These are phyloP conservation scores for Clupea harengus DNA, from an alignment of 2,113 vertebrate genomes.

Conservation along the genomic window DNA sequence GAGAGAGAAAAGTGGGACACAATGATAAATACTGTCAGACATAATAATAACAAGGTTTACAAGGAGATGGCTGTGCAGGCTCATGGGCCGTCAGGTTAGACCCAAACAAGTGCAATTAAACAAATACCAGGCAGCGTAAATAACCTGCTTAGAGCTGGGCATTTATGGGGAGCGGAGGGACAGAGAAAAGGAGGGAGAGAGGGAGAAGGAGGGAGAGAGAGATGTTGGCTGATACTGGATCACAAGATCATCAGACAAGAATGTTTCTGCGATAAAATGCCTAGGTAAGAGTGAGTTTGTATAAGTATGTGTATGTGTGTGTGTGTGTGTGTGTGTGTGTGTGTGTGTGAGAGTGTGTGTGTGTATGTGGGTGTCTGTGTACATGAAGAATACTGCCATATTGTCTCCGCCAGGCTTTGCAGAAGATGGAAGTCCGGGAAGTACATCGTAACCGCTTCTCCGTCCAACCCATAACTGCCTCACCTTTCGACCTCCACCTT, in stretches of 20 bases:
- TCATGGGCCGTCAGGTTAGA: constrained; percentile 19
- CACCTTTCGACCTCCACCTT: background rate
- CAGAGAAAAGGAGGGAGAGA: background rate
- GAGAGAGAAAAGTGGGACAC: constrained; percentile 16
- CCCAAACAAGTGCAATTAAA: constrained; percentile 32
- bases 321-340: too few species aligned
- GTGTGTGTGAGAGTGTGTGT: too few species aligned
- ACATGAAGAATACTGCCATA: background rate
- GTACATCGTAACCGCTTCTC: background rate
- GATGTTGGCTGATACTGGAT: background rate
- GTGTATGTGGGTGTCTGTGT: too few species aligned
- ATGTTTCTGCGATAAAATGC: background rate
- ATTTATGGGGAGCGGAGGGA: background rate
- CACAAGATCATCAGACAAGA: background rate
- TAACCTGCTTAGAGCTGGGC: background rate
- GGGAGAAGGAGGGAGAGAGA: background rate
- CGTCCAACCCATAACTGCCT: too few species aligned
- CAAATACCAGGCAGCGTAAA: constrained; percentile 29
- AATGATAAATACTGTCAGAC: constrained; percentile 49
- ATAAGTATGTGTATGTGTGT: background rate
- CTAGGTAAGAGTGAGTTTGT: background rate
- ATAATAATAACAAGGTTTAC: constrained; percentile 48
- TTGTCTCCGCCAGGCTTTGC: background rate
- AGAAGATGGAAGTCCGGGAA: background rate
- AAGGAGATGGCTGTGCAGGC: constrained; percentile 27